Conservation (phyloP, 2,797 vertebrate genomes). For the Coranthus polyacanthus region DNA sequence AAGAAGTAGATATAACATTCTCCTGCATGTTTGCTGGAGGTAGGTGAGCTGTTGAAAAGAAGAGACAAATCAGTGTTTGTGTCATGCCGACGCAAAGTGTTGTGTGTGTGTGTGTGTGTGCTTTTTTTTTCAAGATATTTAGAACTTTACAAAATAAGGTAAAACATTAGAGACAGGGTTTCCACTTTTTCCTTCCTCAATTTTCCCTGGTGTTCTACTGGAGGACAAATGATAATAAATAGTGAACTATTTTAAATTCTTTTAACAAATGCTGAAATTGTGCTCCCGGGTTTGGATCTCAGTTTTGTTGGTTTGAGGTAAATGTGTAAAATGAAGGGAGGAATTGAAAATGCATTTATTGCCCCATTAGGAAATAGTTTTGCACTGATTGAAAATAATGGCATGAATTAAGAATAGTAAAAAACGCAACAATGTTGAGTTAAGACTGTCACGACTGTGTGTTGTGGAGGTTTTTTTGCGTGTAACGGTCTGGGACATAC, state of each 20-base stretch:
- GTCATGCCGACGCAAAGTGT: conserved; percentile 6
- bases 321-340: neutral
- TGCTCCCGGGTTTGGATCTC: conserved; percentile 11
- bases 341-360: neutral
- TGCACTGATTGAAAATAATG: neutral
- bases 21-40: conserved; percentile 22
- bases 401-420: neutral
- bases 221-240: neutral
- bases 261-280: too few species aligned
- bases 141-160: neutral
- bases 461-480: too few species aligned
- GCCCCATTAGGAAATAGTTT: neutral
- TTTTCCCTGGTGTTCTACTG: neutral
- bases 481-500: neutral
- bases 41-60: conserved; percentile 15
- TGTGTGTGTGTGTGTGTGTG: neutral
- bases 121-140: neutral
- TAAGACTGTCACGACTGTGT: too few species aligned
- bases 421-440: neutral
- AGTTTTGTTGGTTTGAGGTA: too few species aligned
- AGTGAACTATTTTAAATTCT: neutral
- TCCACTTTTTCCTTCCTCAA: neutral
- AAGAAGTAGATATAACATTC: conserved; percentile 24
- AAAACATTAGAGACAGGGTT: neutral
- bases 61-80: conserved; percentile 13